These are phyloP conservation scores for Turritopsis dohrnii DNA, from an alignment of 30 jellyfish, hydroid and myxozoan genomes.

Conservation along the genomic window DNA sequence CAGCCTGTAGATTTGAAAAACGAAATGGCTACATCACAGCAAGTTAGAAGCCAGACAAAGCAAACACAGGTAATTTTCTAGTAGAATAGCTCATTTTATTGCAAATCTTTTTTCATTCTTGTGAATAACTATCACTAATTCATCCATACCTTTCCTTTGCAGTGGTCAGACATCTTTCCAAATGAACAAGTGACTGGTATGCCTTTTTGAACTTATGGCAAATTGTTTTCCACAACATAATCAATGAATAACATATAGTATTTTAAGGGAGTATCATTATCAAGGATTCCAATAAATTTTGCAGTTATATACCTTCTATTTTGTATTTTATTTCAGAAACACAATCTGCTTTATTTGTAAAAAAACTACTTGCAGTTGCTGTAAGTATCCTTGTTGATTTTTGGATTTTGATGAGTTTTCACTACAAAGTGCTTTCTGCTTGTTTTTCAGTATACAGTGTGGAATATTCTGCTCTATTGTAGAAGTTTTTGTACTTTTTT, in stretches of 20 bases:
- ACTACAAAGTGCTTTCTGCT: no score
- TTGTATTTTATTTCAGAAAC: constrained; percentile 32
- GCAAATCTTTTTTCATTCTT: no score
- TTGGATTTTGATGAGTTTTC: no score
- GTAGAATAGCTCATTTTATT: no score
- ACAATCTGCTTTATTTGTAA: constrained; percentile 60
- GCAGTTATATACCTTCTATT: not conserved
- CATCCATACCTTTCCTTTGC: not conserved
- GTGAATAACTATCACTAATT: not conserved
- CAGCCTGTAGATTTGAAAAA: not conserved
- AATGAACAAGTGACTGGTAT: constrained; percentile 62
- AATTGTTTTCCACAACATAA: no score
- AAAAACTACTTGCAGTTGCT: constrained; percentile 63
- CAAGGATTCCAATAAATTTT: not conserved
- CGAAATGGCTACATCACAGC: constrained; percentile 22
- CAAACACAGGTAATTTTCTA: constrained; percentile 24
- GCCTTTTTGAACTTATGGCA: no score
- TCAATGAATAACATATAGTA: no score
- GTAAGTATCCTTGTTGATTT: no score
- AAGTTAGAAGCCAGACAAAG: constrained; percentile 16
- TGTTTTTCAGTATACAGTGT: no score
- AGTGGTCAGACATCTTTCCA: constrained; percentile 80
- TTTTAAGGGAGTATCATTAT: no score
- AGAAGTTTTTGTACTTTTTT: no score
- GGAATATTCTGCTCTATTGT: no score